Evolutionary conservation across 2,797 vertebrate genomes (phyloP), one percentile per base, ranked within the genome.

Genomic region (Arnoldichthys spilopterus): DNA sequence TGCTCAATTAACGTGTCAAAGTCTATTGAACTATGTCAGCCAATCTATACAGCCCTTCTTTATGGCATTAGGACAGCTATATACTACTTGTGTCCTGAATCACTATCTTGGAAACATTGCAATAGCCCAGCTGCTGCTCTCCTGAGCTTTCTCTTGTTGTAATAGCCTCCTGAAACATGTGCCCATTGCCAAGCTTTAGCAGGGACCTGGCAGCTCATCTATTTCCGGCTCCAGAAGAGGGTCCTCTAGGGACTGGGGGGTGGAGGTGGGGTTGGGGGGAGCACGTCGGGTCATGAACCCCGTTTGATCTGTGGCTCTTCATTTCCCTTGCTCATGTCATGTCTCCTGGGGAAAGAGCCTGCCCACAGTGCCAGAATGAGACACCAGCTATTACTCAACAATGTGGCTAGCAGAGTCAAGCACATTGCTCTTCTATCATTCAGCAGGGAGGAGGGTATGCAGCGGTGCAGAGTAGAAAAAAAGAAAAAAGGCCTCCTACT

Each of bases 281-380:
- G 40, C 54, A 53, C 3, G 3, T 24, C 43, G 1, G 59, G 71
- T 80, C 75, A 80, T 47, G 24, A 49, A 70, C 70, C 63, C 58
- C 69, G 37, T 64, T 77, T 80, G 74, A 83, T 77, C 74, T 56
- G 62, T 51, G 64, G 67, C 71, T 77, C 64, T 83, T 72, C 49
- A 62, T 70, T 74, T 78, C 77, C 72, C 74, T n/a, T 34, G 63
- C 64, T 20, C 34, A 20, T 53, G 69, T 78, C 40, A 20, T 18
- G 56, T 72, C 62, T 78, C 56, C 45, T 68, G 68, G 68, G 67
- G 74, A 56, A 32, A 75, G 30, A 78, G 67, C n/a, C 63, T 81
- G 64, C 72, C 77, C 67, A 54, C 26, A 66, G 62, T 74, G 77
- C 62, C n/a, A 74, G 47, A 37, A 51, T 15, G 28, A 68, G 71